Percentiles rank a stretch among this genome's conserved stretches.
Conservation (phyloP, 2,113 vertebrate genomes). For the Salvator merianae region DNA sequence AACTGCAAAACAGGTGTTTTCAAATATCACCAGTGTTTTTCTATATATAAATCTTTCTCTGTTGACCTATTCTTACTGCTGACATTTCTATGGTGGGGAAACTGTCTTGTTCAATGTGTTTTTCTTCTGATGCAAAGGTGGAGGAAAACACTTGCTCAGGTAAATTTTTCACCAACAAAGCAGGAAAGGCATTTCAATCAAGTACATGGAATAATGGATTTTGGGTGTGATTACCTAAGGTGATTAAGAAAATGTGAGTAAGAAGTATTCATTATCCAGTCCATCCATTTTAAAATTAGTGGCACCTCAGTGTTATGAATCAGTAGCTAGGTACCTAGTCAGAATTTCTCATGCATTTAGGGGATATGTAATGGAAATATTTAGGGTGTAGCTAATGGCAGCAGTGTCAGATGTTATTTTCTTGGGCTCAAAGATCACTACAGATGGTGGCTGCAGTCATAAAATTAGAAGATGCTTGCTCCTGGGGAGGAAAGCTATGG, state of each 20-base stretch:
- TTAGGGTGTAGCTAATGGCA: no score
- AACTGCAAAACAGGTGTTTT: constrained; percentile 40
- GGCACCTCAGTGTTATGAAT: not conserved
- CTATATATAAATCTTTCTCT: constrained; percentile 36
- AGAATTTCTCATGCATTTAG: not conserved
- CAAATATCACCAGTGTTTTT: constrained; percentile 8
- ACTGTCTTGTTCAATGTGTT: no score
- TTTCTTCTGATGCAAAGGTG: not conserved
- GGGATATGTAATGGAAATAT: not conserved
- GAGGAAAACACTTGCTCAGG: not conserved
- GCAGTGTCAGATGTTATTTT: no score
- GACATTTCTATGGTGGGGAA: constrained; percentile 10
- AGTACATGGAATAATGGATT: constrained; percentile 20
- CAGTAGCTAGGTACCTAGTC: fast-evolving
- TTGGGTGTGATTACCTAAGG: constrained; percentile 1
- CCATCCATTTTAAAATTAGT: not conserved
- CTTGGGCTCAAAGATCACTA: no score
- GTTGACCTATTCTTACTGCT: constrained; percentile 1
- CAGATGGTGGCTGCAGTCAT: no score
- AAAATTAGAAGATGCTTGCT: no score
- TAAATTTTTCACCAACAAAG: constrained; percentile 23
- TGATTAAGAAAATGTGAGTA: constrained; percentile 24
- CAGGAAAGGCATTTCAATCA: constrained; percentile 19
- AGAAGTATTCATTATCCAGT: constrained; percentile 10
- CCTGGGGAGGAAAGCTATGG: no score